Percentiles rank a stretch among this genome's conserved stretches.
Evolutionary conservation across 1,140 invertebrate species (phyloP).

Genomic region (Drosophila arawakana): DNA sequence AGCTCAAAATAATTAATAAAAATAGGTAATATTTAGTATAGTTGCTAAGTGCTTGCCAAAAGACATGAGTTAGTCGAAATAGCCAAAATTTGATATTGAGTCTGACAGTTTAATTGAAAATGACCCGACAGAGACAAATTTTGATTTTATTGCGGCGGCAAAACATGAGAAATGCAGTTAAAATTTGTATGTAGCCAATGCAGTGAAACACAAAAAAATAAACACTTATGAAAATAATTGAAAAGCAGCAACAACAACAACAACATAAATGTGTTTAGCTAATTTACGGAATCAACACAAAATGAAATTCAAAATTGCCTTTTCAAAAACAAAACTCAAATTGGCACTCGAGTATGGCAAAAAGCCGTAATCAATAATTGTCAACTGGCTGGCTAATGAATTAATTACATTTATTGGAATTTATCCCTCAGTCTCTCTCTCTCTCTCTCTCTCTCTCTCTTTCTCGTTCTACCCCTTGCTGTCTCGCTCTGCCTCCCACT

Average conservation of each 20-base stretch:
- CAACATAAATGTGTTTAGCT: conserved; percentile 56
- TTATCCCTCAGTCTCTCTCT: too few relatives aligned
- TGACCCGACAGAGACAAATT: conserved; percentile 21
- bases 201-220: conserved; percentile 57
- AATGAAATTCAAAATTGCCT: conserved; percentile 39
- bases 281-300: conserved; percentile 45
- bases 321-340: conserved; percentile 25
- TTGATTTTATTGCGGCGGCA: conserved; percentile 21
- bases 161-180: conserved; percentile 61
- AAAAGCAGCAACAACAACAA: conserved; percentile 53
- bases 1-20: conserved; percentile 42
- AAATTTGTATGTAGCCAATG: neutral
- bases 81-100: conserved; percentile 55
- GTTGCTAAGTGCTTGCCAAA: conserved; percentile 52
- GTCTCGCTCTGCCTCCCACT: conserved; percentile 14
- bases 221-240: conserved; percentile 70
- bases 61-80: conserved; percentile 52
- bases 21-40: conserved; percentile 33
- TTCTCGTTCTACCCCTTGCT: conserved; percentile 35
- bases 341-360: conserved; percentile 43
- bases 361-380: conserved; percentile 80
- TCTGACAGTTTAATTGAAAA: conserved; percentile 67
- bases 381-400: conserved; percentile 77
- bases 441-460: conserved; percentile 10
- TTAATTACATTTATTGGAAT: conserved; percentile 67